Percentiles rank a stretch among this genome's conserved stretches.
These are phyloP conservation scores for Scophthalmus maximus DNA, from an alignment of 2,113 vertebrate species.

Conservation along the genomic window DNA sequence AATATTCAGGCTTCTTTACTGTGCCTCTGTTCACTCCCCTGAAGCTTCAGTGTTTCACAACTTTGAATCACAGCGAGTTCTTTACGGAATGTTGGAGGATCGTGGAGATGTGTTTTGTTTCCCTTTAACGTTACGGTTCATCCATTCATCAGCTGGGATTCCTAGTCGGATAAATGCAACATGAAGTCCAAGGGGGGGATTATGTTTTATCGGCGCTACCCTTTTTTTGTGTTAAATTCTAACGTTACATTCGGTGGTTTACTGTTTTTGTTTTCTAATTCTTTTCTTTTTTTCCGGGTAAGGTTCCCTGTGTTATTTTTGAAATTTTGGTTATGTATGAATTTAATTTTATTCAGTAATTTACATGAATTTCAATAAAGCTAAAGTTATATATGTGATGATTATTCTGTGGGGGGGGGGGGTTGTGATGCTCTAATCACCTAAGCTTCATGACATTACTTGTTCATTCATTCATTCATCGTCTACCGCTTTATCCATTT, in stretches of 20 bases:
- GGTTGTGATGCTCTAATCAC: no score
- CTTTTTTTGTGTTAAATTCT: constrained; percentile 45
- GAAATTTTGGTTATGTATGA: constrained; percentile 56
- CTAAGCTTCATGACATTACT: no score
- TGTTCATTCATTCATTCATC: no score
- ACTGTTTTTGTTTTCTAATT: not conserved
- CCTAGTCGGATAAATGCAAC: not conserved
- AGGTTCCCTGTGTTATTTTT: constrained; percentile 59
- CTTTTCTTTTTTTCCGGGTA: not conserved
- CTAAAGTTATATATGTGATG: not conserved
- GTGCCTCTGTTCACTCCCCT: constrained; percentile 15
- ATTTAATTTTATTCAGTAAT: constrained; percentile 66
- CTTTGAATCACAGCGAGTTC: constrained; percentile 3
- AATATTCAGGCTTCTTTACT: constrained; percentile 22
- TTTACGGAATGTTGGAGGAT: not conserved
- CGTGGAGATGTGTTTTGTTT: not conserved
- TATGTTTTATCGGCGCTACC: constrained; percentile 7
- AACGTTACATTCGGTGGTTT: constrained; percentile 40
- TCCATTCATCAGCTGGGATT: not conserved
- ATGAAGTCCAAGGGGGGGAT: constrained; percentile 15
- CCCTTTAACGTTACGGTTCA: not conserved
- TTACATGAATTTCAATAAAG: constrained; percentile 54
- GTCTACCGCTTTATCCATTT: no score
- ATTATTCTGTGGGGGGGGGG: no score
- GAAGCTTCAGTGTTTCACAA: constrained; percentile 9